Evolutionary conservation across 2,888 invertebrate species (phyloP).

Genomic region (Aromia moschata): DNA sequence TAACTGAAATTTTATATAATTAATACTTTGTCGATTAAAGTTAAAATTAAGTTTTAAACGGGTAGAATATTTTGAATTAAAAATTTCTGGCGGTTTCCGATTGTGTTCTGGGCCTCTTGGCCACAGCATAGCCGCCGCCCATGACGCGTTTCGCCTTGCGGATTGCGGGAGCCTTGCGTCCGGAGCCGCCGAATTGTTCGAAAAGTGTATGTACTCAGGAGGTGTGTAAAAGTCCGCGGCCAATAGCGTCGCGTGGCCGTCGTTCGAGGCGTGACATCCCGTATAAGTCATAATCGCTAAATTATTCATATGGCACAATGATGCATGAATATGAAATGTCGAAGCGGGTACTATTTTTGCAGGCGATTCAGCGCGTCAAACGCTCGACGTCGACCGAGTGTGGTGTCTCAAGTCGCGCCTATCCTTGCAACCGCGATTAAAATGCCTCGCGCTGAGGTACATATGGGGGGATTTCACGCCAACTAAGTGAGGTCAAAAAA

Average conservation of each 20-base stretch:
- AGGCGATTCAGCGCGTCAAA: slow-evolving; percentile 8
- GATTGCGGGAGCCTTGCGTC: slow-evolving; percentile 12
- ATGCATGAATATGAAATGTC: slow-evolving; percentile 43
- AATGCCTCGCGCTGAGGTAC: too few relatives aligned
- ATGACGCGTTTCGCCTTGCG: slow-evolving; percentile 16
- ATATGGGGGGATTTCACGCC: too few relatives aligned
- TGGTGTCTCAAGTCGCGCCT: background rate
- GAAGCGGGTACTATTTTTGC: background rate
- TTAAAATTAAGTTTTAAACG: too few relatives aligned
- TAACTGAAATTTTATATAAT: too few relatives aligned
- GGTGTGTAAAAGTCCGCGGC: slow-evolving; percentile 54
- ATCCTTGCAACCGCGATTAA: too few relatives aligned
- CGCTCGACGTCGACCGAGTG: slow-evolving; percentile 1
- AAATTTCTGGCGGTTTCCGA: too few relatives aligned
- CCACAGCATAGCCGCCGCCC: too few relatives aligned
- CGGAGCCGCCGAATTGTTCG: slow-evolving; percentile 47
- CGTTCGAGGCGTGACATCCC: slow-evolving; percentile 54
- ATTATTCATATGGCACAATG: slow-evolving; percentile 52
- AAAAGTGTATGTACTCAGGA: slow-evolving; percentile 55
- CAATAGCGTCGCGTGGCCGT: slow-evolving; percentile 50
- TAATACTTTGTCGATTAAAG: too few relatives aligned
- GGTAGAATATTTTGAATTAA: too few relatives aligned
- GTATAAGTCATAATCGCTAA: slow-evolving; percentile 55
- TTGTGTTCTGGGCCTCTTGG: too few relatives aligned
- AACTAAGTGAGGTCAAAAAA: too few relatives aligned